Evolutionary conservation across 2,113 vertebrate genomes (phyloP).

Genomic region (Zootoca vivipara): DNA sequence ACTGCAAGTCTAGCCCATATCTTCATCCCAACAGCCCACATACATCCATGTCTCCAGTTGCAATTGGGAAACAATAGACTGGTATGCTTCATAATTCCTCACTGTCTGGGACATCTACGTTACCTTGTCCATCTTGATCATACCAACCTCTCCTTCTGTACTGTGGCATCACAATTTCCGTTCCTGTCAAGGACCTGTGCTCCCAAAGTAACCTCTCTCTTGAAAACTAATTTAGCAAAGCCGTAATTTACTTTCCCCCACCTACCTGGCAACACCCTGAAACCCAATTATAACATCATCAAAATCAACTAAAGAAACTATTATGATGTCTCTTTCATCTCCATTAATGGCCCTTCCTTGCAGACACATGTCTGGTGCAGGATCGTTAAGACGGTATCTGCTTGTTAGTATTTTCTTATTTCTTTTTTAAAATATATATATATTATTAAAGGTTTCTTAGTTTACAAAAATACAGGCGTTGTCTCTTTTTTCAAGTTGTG

Average conservation of each 20-base stretch:
- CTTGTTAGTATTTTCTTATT: neutral
- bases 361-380: neutral
- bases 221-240: conserved; percentile 16
- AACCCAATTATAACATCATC: conserved; percentile 30
- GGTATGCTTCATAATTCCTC: neutral
- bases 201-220: neutral
- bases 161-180: neutral
- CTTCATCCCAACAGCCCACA: neutral
- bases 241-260: conserved; percentile 19
- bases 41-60: neutral
- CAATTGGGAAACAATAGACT: neutral
- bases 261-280: conserved; percentile 1
- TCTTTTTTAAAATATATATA: no score
- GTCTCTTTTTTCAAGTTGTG: no score
- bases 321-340: neutral
- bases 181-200: neutral
- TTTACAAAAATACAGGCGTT: no score
- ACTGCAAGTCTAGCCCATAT: neutral
- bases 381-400: neutral
- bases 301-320: conserved; percentile 23
- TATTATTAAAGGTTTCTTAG: no score
- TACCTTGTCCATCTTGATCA: neutral
- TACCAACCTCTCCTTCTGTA: neutral
- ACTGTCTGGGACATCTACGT: neutral
- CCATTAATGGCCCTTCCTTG: neutral